phyloP scores from a whole-genome alignment of 23 tunicate species.

The Halocynthia aurantium region DNA sequence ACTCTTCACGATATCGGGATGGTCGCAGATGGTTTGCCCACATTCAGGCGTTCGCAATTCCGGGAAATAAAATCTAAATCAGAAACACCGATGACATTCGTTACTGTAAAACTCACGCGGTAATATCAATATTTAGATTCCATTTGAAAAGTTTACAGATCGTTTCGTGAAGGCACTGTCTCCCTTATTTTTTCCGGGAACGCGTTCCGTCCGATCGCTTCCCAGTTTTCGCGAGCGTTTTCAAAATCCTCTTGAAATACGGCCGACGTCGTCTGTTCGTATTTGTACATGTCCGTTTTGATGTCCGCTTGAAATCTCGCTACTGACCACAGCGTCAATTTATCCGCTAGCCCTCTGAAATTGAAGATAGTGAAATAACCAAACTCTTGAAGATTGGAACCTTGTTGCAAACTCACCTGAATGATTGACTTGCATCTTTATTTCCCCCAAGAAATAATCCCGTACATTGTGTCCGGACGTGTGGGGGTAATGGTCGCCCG shows the following conservation, averaged over 20 bases:
- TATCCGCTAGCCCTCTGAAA: neutral
- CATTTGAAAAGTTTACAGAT: neutral
- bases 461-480: neutral
- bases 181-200: neutral
- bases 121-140: neutral
- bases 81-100: neutral
- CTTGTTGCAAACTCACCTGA: neutral
- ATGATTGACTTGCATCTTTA: neutral
- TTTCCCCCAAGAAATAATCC: constrained; percentile 1
- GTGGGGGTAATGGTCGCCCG: neutral
- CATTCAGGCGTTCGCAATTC: constrained; percentile 23
- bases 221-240: neutral
- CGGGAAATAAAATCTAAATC: neutral
- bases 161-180: neutral
- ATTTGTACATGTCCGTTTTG: constrained; percentile 4
- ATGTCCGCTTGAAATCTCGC: neutral
- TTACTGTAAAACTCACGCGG: neutral
- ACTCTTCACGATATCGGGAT: constrained; percentile 20
- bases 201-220: neutral
- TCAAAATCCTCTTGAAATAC: neutral
- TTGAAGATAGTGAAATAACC: neutral
- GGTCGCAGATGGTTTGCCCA: constrained; percentile 29
- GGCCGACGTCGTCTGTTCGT: neutral
- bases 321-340: neutral
- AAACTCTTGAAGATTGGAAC: neutral